Evolutionary conservation across 2,113 vertebrate genomes (phyloP), one percentile per base, ranked within the genome.

Genomic region (Orthochromis malagaraziensis): DNA sequence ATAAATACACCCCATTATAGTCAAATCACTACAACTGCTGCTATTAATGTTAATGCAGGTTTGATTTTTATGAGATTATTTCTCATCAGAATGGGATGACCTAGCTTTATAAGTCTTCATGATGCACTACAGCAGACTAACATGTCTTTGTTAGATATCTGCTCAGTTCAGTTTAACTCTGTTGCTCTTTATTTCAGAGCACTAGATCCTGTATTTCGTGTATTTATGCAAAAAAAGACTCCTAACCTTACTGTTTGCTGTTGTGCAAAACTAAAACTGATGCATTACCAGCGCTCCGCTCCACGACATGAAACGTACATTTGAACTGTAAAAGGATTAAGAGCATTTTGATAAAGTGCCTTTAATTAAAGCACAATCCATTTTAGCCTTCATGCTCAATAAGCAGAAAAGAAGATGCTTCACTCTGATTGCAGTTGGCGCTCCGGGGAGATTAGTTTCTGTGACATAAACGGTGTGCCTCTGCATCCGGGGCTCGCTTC

Each of bases 401-500:
- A 81, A 79, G 73, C 47, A 88, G 54, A 88, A 47, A 86, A 81
- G 19, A 8, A 68, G 54, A 45, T 19, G 21, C 70, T 79, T 21
- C 54, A 83, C 60, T 21, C 85, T 79, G 83, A 87, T 86, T 88
- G 68, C 58, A n/a, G 16, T 68, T 79, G 79, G 58, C 1, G 42
- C 87, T 90, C 82, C 14, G 35, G 88, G 83, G 75, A 88, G 81
- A 88, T 31, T 58, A 89, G 85, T 75, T 45, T 89, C 42, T 85
- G 92, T 88, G 93, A 94, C 86, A 87, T 91, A 77, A 93, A 93
- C 7, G 0, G 3, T 60, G 70, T 75, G 33, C 63, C 55, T 86
- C 58, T 82, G 84, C 82, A 88, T 91, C 79, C 83, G 10, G 54
- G 79, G 35, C 57, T 91, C n/a, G 53, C 86, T 94, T 94, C 94